Base-by-base conservation (phyloP, 1,140 invertebrate genomes). In the Aethina tumida region DNA sequence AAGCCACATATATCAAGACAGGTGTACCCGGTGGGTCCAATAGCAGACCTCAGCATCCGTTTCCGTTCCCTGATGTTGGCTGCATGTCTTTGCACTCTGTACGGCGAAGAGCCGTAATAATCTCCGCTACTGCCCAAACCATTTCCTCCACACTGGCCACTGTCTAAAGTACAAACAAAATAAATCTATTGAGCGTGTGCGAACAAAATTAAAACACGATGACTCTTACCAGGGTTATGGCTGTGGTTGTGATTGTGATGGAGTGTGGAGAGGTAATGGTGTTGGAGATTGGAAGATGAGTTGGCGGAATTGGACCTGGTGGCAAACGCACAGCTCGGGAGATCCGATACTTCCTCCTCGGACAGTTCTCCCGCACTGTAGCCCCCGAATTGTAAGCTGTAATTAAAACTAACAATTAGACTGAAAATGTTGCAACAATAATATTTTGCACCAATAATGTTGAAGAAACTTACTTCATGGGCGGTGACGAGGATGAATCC, bases 21-120 rank as follows among this genome's bases (percentile, higher is more conserved):
- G 37, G 43, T 52, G 67, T 77, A 79, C 75, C 75, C 74, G 72
- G 74, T 77, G 68, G 75, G 74, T 60, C 60, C 60, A 58, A 63
- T 63, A 71, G 74, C 75, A 72, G 81, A 91, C 85, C 88, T 91
- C 72, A 96, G 81, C 89, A 97, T 96, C 55, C 93, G 75, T 70
- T 92, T 91, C 52, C 92, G 71, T 69, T 97, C 93, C 24, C 93
- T 73, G 32, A 95, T 84, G 65, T 92, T 95, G 21, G 91, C 90
- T 2, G 89, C 85, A 48, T 90, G 85, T 39, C 88, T 69, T 59
- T 91, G 87, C 26, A 89, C 81, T 50, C 87, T 73, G 64, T 90
- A 90, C 1, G 82, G 85, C 4, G 82, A 83, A 0, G 82, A 79
- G 8, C 73, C 72, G 40, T 74, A 75, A 34, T 69, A 67, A 39